A percentile compares a stretch with the other conserved stretches of the same genome.
Evolutionary conservation across 92 coral and sea anemone genomes (phyloP).

Genomic region (Siderastrea radians): DNA sequence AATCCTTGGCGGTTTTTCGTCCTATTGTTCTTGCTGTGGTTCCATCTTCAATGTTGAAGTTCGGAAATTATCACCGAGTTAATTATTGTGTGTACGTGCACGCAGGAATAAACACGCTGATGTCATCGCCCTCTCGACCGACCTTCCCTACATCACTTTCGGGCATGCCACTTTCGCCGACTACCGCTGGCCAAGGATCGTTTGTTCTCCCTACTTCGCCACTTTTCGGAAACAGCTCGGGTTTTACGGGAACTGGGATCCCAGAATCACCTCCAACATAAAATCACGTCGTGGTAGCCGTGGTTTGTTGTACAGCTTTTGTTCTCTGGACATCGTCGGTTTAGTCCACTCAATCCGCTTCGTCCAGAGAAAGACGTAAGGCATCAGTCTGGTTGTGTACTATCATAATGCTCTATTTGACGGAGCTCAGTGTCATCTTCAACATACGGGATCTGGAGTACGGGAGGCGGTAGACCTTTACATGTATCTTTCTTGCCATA

Average conservation of each 20-base stretch:
- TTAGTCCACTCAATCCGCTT: too few species aligned
- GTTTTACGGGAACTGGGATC: constrained; percentile 81
- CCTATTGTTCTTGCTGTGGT: not conserved
- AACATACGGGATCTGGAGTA: not conserved
- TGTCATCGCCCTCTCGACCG: constrained; percentile 68
- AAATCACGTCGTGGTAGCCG: not conserved
- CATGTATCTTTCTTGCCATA: not conserved
- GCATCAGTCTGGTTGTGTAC: not conserved
- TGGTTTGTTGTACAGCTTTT: not conserved
- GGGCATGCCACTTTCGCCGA: constrained; percentile 87
- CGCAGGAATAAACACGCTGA: constrained; percentile 69
- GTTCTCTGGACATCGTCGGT: not conserved
- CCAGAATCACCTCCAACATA: constrained; percentile 63
- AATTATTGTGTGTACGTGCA: constrained; percentile 22
- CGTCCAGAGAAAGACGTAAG: too few species aligned
- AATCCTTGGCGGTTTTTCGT: not conserved
- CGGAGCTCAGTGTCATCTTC: not conserved
- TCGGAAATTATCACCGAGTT: not conserved
- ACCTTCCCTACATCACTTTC: constrained; percentile 44
- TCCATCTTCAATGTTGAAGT: not conserved
- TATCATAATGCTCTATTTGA: not conserved
- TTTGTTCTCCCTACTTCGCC: constrained; percentile 95
- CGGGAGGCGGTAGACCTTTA: not conserved
- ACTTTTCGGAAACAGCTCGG: constrained; percentile 87
- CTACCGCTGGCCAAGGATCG: constrained; percentile 86